Percentiles rank a stretch among this genome's conserved stretches.
phyloP scores from a whole-genome alignment of 2,113 vertebrate genomes.

The Apus apus region DNA sequence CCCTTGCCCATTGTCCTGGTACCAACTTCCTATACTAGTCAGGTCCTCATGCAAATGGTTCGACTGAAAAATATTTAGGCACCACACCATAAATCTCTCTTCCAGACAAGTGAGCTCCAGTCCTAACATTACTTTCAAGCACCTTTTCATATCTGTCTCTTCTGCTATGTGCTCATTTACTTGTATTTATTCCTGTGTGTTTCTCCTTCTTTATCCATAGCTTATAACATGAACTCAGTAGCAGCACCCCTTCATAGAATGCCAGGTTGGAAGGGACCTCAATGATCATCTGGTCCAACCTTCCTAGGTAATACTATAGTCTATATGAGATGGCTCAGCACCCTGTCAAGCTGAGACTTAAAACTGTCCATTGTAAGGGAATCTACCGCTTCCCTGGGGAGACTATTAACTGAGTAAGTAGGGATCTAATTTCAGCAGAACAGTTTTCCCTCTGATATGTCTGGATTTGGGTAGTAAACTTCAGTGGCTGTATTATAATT shows the following conservation, averaged over 20 bases:
- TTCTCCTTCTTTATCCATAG: neutral
- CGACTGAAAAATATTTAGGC: neutral
- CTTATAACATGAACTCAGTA: neutral
- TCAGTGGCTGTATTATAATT: neutral
- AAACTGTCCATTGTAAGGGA: too few species aligned
- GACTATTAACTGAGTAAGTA: neutral
- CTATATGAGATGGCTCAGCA: too few species aligned
- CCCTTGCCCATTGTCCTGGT: neutral
- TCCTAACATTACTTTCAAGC: neutral
- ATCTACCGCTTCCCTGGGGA: too few species aligned
- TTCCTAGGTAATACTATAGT: too few species aligned
- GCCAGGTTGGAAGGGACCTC: too few species aligned
- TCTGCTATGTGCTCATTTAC: neutral
- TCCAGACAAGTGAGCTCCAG: neutral
- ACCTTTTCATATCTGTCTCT: neutral
- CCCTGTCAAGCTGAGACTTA: too few species aligned
- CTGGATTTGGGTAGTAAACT: neutral
- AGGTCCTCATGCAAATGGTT: neutral
- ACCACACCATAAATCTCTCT: neutral
- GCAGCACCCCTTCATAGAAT: neutral
- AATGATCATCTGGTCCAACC: too few species aligned
- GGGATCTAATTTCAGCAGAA: too few species aligned
- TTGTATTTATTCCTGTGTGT: neutral
- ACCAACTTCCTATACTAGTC: neutral
- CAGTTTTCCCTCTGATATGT: neutral